Percentiles rank a stretch among this genome's conserved stretches.
These are phyloP conservation scores for Zygogramma bicolorata DNA, from an alignment of 2,888 invertebrate genomes.

Conservation along the genomic window DNA sequence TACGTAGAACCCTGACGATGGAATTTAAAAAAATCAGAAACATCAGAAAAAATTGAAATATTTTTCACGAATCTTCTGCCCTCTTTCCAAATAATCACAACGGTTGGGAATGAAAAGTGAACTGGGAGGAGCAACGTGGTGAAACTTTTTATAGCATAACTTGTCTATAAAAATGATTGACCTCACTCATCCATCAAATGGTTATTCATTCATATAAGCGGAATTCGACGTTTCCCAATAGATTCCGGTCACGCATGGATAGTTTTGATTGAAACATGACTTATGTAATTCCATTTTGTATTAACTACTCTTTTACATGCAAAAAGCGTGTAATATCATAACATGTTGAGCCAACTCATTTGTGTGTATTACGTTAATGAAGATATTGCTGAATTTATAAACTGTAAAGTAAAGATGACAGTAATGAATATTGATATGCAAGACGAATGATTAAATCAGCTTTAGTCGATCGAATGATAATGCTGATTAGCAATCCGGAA, in stretches of 20 bases:
- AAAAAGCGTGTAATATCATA: not conserved
- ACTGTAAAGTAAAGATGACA: not conserved
- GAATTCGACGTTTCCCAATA: not conserved
- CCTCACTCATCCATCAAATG: not conserved
- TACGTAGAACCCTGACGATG: too few species aligned
- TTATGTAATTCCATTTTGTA: slow-evolving; percentile 5
- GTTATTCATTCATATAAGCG: not conserved
- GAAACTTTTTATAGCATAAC: too few species aligned
- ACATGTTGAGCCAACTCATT: not conserved
- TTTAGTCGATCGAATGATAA: too few species aligned
- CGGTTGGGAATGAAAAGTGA: too few species aligned
- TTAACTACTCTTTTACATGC: slow-evolving; percentile 7
- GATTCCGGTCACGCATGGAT: not conserved
- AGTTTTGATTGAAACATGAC: slow-evolving; percentile 4
- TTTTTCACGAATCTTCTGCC: too few species aligned
- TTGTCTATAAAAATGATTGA: not conserved
- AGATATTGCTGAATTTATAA: not conserved
- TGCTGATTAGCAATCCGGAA: too few species aligned
- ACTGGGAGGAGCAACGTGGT: too few species aligned
- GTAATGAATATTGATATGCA: not conserved
- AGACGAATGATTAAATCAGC: not conserved
- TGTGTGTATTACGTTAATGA: not conserved
- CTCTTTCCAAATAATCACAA: too few species aligned
- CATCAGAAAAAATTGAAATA: too few species aligned
- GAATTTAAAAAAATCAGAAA: too few species aligned